These are phyloP conservation scores for Polymixis lichenea DNA, from an alignment of 2,888 invertebrate species.

Conservation along the genomic window DNA sequence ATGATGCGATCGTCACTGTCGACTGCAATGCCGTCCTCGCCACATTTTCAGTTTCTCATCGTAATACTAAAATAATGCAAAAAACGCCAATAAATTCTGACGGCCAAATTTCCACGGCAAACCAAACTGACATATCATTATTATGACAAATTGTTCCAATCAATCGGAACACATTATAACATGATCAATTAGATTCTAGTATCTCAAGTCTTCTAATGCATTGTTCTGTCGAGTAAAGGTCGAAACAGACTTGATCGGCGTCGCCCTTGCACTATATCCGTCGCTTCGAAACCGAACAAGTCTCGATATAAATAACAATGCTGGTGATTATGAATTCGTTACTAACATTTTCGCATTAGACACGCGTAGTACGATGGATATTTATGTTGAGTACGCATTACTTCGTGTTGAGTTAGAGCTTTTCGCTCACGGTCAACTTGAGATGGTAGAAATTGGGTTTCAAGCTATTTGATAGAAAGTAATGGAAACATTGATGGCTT, in stretches of 20 bases:
- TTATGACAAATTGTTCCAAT: conserved; percentile 49
- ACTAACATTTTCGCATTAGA: conserved; percentile 74
- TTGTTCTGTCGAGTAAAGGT: conserved; percentile 71
- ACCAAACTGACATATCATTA: conserved; percentile 10
- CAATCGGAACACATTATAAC: conserved; percentile 54
- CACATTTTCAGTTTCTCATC: conserved; percentile 4
- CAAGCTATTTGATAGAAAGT: conserved; percentile 4
- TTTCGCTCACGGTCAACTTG: conserved; percentile 40
- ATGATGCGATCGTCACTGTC: background rate
- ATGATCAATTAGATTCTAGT: conserved; percentile 58
- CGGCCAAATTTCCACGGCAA: conserved; percentile 24
- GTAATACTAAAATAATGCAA: conserved; percentile 1
- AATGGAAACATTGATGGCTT: conserved; percentile 3
- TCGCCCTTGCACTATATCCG: conserved; percentile 79
- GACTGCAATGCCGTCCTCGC: background rate
- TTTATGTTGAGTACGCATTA: conserved; percentile 35
- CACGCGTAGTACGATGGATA: conserved; percentile 66
- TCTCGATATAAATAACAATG: conserved; percentile 72
- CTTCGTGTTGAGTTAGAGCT: conserved; percentile 37
- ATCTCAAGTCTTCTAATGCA: conserved; percentile 58
- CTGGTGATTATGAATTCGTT: conserved; percentile 77
- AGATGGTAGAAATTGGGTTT: conserved; percentile 14
- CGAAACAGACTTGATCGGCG: conserved; percentile 48
- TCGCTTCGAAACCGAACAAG: conserved; percentile 69
- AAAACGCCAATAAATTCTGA: conserved; percentile 7